phyloP scores from a whole-genome alignment of 92 coral and sea anemone genomes.

The Galaxea fascicularis region DNA sequence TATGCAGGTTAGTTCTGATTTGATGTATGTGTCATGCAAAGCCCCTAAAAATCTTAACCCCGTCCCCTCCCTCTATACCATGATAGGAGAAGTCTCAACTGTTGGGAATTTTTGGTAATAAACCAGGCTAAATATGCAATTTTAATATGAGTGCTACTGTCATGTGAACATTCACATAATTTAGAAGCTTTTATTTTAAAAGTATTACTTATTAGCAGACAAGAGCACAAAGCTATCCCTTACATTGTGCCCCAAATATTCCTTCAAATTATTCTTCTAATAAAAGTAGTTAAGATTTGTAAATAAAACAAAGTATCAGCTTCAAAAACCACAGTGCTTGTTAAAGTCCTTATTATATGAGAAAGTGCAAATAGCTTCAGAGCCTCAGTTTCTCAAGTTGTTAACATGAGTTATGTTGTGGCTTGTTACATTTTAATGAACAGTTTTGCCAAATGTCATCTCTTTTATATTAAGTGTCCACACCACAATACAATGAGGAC shows the following conservation, averaged over 20 bases:
- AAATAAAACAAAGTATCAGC: no score
- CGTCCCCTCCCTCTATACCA: background rate
- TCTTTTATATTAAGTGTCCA: background rate
- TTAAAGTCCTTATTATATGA: no score
- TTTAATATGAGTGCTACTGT: background rate
- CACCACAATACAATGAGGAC: background rate
- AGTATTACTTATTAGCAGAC: background rate
- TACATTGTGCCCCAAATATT: background rate
- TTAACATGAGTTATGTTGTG: no score
- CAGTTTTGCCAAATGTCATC: no score
- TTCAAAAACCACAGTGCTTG: no score
- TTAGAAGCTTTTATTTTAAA: background rate
- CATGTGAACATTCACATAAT: background rate
- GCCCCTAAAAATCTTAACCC: background rate
- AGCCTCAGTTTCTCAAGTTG: no score
- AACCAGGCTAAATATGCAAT: background rate
- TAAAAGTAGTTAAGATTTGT: background rate
- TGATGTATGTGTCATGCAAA: background rate
- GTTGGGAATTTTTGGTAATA: background rate
- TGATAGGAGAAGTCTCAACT: slow-evolving; percentile 3
- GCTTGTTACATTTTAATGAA: no score
- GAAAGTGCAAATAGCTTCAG: no score
- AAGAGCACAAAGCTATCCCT: background rate
- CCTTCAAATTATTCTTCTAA: background rate
- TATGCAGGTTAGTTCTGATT: background rate